Conservation (phyloP, 2,113 vertebrate genomes). For the Ciconia boyciana region DNA sequence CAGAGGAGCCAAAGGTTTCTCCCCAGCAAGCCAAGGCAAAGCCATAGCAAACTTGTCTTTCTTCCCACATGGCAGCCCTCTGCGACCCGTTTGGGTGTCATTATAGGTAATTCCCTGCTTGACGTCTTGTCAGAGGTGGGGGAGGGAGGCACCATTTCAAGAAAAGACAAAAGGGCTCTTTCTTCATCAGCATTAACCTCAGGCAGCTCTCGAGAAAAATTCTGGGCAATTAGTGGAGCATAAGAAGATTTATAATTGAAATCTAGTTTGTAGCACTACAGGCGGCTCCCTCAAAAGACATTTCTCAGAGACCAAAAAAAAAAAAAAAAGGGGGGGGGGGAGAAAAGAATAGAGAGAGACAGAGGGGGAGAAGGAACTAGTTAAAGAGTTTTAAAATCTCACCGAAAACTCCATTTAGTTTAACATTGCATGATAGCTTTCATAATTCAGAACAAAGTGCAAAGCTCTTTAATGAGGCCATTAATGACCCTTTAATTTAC, state of each 20-base stretch:
- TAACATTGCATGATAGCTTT: conserved; percentile 46
- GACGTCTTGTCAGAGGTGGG: not conserved
- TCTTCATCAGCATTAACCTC: conserved; percentile 58
- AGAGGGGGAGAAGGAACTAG: conserved; percentile 10
- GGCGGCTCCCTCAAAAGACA: conserved; percentile 26
- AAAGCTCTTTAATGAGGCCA: conserved; percentile 68
- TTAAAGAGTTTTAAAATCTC: conserved; percentile 48
- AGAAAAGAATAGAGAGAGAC: not conserved
- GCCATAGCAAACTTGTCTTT: not conserved
- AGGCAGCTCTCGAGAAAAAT: conserved; percentile 63
- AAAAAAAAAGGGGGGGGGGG: not conserved
- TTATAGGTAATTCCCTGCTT: conserved; percentile 10
- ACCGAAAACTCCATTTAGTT: conserved; percentile 36
- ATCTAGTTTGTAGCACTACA: conserved; percentile 49
- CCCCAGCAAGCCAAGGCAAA: not conserved
- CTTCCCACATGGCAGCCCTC: not conserved
- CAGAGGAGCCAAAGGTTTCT: not conserved
- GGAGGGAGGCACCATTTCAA: conserved; percentile 23
- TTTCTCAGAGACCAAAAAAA: conserved; percentile 34
- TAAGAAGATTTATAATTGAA: conserved; percentile 66
- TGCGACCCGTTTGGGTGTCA: not conserved
- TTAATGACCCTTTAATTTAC: conserved; percentile 75
- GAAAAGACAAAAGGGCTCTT: conserved; percentile 52
- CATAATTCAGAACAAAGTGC: conserved; percentile 70
- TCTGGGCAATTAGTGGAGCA: conserved; percentile 62